Evolutionary conservation across 2,888 invertebrate species (phyloP), one percentile per base, ranked within the genome.

Genomic region (Pelosia muscerda): DNA sequence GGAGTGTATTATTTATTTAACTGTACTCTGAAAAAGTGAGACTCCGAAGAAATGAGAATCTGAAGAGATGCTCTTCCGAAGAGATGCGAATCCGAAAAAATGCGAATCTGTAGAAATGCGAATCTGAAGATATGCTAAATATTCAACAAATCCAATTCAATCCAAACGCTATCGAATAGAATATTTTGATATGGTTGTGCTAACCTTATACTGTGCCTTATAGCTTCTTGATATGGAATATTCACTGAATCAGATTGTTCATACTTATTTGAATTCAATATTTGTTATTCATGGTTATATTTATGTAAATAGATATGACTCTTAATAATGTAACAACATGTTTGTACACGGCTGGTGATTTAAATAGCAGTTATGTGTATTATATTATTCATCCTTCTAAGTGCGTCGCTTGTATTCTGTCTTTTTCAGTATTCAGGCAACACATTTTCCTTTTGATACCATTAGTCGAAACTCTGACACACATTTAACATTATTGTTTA

Each of bases 381-480:
- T 22, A 31, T 58, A 59, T 38, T 49, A 66, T 66, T 31, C 25
- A 59, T 63, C 53, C 66, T 65, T 59, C 26, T 28, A 61, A 61
- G 11, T 66, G 23, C 61, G 49, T 49, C 28, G 28, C 19, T 55
- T 25, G 4, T 61, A 66, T 56, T 54, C 19, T 55, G 54, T 60
- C 42, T 25, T 56, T 28, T 65, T 65, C 54, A 31, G 31, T 59
- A 25, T 53, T 23, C 59, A 61, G 10, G 28, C n/a, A 57, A 25
- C 15, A 71, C 63, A 49, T 78, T 79, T 80, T 76, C 76, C 76
- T 72, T 69, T 61, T 58, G 59, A 49, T 49, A 49, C 19, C 19
- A 19, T 49, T 49, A 49, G n/a, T 19, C n/a, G n/a, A 49, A 49
- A 49, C 6, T n/a, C n/a, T 49, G 42, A 49, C 49, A n/a, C 13